Evolutionary conservation across 2,888 invertebrate species (phyloP).

Genomic region (Halictus quadricinctus): DNA sequence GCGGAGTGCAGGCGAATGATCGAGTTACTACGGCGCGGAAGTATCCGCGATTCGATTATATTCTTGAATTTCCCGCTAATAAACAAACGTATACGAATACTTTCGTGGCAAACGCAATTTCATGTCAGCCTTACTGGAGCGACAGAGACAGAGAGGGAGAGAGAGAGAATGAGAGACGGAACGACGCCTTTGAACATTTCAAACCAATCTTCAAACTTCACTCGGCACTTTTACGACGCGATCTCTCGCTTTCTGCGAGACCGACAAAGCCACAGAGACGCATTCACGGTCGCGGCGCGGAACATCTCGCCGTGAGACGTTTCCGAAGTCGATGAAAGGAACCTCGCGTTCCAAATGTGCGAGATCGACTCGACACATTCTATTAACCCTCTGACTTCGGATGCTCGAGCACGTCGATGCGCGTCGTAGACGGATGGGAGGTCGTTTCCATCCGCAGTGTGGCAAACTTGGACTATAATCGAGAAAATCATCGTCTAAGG

Average conservation of each 20-base stretch:
- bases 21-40: constrained; percentile 36
- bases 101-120: constrained; percentile 28
- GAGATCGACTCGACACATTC: neutral
- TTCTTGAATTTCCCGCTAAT: constrained; percentile 39
- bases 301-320: neutral
- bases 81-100: constrained; percentile 23
- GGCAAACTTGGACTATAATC: too few relatives aligned
- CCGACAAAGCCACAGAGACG: neutral
- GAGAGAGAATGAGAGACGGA: neutral
- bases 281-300: neutral
- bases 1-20: constrained; percentile 27
- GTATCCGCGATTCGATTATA: constrained; percentile 48
- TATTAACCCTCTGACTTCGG: neutral
- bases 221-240: constrained; percentile 3
- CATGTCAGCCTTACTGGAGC: neutral
- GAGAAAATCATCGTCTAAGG: too few relatives aligned
- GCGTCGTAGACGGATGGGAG: neutral
- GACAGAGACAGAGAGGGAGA: constrained; percentile 6
- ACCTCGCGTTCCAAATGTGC: neutral
- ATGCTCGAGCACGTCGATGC: neutral
- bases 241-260: constrained; percentile 12
- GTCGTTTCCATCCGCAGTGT: neutral
- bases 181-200: neutral
- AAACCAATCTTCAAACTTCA: neutral
- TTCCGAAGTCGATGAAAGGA: neutral